phyloP scores from a whole-genome alignment of 2,113 vertebrate species.

The human (Homo sapiens) region GRCh38 chr2:209889001-209889500 shows the following conservation, averaged over 20 bases:
- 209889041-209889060: not conserved
- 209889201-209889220: not conserved
- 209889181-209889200: not conserved
- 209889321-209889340: not conserved
- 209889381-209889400: not conserved
- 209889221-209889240: not conserved
- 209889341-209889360: not conserved
- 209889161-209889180: not conserved
- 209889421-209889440: not conserved
- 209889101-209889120: not conserved
- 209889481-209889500: not conserved
- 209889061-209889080: not conserved
- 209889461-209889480: not conserved
- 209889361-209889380: not conserved
- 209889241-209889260: not conserved
- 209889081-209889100: not conserved
- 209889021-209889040: conserved; percentile 41
- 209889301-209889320: not conserved
- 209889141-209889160: not conserved
- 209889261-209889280: not conserved
- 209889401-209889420: not conserved
- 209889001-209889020: conserved; percentile 36
- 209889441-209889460: not conserved
- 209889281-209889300: not conserved
- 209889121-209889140: not conserved